Evolutionary conservation across 1,140 invertebrate species (phyloP), one percentile per base, ranked within the genome.

Genomic region (Heliconius himera): DNA sequence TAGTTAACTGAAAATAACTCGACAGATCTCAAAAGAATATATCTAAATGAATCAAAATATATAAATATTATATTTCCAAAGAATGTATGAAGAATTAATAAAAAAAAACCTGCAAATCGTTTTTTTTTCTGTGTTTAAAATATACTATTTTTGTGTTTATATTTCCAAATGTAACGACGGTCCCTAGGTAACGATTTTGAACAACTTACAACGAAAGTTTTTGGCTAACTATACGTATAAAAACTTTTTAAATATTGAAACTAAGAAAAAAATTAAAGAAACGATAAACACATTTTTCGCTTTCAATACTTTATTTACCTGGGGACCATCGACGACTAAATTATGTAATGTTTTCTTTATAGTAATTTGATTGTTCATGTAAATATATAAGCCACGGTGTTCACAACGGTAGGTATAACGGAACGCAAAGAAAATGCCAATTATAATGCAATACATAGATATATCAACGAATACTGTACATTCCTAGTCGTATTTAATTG

Each of bases 401-500:
- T 66, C 60, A 66, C 49, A n/a, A 66, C 60, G 60, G 60, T 60
- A 66, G 60, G 13, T 29, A 22, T 60, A 66, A 66, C 26, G 60
- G 60, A 60, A 26, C 60, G 60, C 26, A 66, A 66, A 66, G 60
- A 29, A 13, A 66, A 66, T 66, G 60, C 60, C 60, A 66, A 66
- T 66, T 66, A 66, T 66, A 66, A 29, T 66, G 60, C 60, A 66
- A 66, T 66, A 66, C 60, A 66, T 66, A 66, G 22, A 66, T 66
- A 29, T 66, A 29, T 66, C 36, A 73, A 20, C 51, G 41, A 73
- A 78, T 73, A 73, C 77, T 73, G 70, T 49, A 73, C 71, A 73
- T 78, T 73, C 71, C 49, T 78, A 73, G 49, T 41, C 74, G 56
- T 76, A 76, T 70, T 76, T 49, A n/a, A 76, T 76, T 41, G 38